Evolutionary conservation across 2,113 vertebrate species (phyloP).

Genomic region (Mobula birostris): DNA sequence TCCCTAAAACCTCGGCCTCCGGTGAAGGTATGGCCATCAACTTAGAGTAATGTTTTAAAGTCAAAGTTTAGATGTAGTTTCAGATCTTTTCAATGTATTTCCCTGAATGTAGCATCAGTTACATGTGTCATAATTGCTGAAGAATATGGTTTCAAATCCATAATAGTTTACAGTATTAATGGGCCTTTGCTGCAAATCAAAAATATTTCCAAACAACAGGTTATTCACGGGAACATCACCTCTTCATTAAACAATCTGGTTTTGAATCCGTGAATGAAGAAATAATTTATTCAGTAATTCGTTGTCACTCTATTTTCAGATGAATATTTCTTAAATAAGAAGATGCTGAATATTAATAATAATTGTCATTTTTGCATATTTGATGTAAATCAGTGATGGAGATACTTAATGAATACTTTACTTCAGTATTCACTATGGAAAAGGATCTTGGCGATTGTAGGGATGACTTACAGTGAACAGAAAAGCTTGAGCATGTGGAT

Average conservation of each 20-base stretch:
- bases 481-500: no score
- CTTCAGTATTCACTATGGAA: no score
- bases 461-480: no score
- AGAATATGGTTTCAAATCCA: neutral
- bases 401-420: no score
- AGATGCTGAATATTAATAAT: neutral
- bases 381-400: neutral
- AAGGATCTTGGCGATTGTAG: no score
- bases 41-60: neutral
- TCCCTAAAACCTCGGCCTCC: no score
- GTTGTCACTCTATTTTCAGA: neutral
- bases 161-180: neutral
- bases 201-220: conserved; percentile 9
- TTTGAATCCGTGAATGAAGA: conserved; percentile 3
- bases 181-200: neutral
- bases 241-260: neutral
- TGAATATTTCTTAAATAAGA: neutral
- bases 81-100: neutral
- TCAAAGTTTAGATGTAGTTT: neutral
- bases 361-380: no score
- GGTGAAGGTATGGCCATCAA: neutral
- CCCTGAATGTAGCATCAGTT: neutral
- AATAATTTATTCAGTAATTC: neutral
- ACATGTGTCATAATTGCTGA: neutral
- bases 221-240: neutral